A percentile compares a stretch with the other conserved stretches of the same genome.
Evolutionary conservation across 2,797 vertebrate genomes (phyloP).

Genomic region (Molossus molossus): DNA sequence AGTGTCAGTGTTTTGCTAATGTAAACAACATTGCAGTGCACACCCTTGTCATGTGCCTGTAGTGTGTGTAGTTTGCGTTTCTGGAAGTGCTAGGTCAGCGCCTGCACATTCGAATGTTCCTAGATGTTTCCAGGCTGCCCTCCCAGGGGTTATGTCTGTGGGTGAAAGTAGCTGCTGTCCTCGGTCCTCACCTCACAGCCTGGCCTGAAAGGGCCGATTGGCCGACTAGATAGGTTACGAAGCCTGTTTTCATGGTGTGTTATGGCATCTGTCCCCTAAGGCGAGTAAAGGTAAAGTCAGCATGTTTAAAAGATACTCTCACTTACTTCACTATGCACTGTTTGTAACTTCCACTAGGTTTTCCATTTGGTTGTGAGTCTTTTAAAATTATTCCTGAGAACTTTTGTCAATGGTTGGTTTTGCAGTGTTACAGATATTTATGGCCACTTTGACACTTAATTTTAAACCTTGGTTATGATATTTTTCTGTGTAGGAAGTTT

Average conservation of each 20-base stretch:
- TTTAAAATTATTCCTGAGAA: background rate
- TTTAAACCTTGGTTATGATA: background rate
- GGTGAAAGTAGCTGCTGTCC: background rate
- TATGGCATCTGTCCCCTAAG: background rate
- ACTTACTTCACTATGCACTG: background rate
- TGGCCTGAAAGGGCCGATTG: background rate
- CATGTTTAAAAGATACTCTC: background rate
- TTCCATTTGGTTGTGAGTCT: background rate
- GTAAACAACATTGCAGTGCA: background rate
- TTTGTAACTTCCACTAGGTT: background rate
- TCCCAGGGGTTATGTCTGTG: background rate
- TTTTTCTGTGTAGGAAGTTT: constrained; percentile 48
- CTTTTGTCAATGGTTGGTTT: background rate
- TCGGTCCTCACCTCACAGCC: background rate
- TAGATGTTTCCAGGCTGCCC: background rate
- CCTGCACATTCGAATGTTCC: background rate
- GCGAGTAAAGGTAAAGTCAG: background rate
- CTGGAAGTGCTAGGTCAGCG: background rate
- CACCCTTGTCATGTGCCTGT: background rate
- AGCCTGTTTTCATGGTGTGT: background rate
- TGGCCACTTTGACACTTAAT: background rate
- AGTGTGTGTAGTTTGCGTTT: background rate
- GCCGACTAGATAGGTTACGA: too few species aligned
- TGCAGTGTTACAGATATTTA: background rate
- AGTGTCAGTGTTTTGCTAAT: background rate